Percentiles rank a stretch among this genome's conserved stretches.
Evolutionary conservation across 1,140 invertebrate genomes (phyloP).

Genomic region (Lasioglossum baleicum): DNA sequence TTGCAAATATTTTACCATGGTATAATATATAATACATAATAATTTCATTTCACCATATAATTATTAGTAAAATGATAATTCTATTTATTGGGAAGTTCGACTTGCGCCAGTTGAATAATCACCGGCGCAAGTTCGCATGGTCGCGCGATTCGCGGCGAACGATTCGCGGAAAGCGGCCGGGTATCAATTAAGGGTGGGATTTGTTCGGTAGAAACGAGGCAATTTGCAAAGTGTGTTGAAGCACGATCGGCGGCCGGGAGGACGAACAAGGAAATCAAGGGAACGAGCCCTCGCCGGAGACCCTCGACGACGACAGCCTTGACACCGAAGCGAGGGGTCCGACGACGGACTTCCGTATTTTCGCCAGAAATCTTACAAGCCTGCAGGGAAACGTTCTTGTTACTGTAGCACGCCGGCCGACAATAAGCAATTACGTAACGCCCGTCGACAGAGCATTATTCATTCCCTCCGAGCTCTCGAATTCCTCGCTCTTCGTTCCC

Average conservation of each 20-base stretch:
- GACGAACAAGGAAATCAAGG: slow-evolving; percentile 34
- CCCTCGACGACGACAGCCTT: slow-evolving; percentile 32
- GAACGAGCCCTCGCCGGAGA: slow-evolving; percentile 29
- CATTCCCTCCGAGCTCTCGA: slow-evolving; percentile 25
- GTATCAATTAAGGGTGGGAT: slow-evolving; percentile 58
- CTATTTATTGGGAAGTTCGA: too few relatives aligned
- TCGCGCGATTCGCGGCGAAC: background rate
- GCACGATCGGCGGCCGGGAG: slow-evolving; percentile 35
- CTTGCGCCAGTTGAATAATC: too few relatives aligned
- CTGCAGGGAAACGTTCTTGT: slow-evolving; percentile 35
- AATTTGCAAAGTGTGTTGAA: slow-evolving; percentile 53
- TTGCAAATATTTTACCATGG: too few relatives aligned
- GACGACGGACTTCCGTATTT: slow-evolving; percentile 45
- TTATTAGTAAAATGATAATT: too few relatives aligned
- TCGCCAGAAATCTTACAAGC: slow-evolving; percentile 56
- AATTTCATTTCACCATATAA: too few relatives aligned
- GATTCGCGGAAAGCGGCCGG: slow-evolving; percentile 11
- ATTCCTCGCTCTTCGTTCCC: slow-evolving; percentile 8
- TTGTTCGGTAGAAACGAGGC: slow-evolving; percentile 56
- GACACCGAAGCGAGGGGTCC: background rate
- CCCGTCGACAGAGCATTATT: slow-evolving; percentile 42
- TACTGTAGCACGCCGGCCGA: slow-evolving; percentile 31
- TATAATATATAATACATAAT: too few relatives aligned
- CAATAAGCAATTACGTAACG: slow-evolving; percentile 57
- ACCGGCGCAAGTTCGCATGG: background rate